Evolutionary conservation across 2,797 vertebrate genomes (phyloP), one percentile per base, ranked within the genome.

Genomic region (Agapornis canus): DNA sequence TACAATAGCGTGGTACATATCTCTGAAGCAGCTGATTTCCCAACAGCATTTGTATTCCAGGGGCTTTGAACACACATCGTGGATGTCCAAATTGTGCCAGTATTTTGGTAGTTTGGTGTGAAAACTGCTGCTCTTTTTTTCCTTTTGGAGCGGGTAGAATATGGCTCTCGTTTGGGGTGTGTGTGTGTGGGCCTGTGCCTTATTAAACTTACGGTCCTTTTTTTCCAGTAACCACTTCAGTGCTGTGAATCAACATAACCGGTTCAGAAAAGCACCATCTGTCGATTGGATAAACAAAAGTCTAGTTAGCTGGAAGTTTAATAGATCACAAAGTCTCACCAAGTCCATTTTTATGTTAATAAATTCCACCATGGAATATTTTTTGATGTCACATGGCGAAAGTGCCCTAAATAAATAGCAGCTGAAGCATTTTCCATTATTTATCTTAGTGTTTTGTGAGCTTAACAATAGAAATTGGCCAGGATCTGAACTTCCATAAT

Each of bases 191-290:
- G 89, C 89, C 77, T 95, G 82, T 48, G 94, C 78, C 70, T 90
- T 95, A 90, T 91, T 95, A 95, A 91, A 91, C 7, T 91, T 5
- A 0, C 40, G 51, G 77, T 84, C 73, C 52, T 60, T 90, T 91
- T 91, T 88, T 93, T 92, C 93, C 88, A 95, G 82, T 93, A 96
- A 89, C 90, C 87, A 92, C 94, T 96, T 95, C 89, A 95, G 90
- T 93, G 49, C 43, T 96, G 92, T 82, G 93, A 92, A 92, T 23
- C 91, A 95, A 90, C 93, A 89, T 81, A 91, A 87, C 68, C 65
- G 31, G 95, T 96, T 96, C 82, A 88, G 96, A 98, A 97, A 96
- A 97, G 97, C 86, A 97, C 95, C 97, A 98, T 97, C 97, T 98
- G 97, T 88, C 16, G 12, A 96, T 81, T 93, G 94, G 86, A 96